These are phyloP conservation scores for Lissocephala sabroskyi DNA, from an alignment of 2,888 invertebrate species.

Conservation along the genomic window DNA sequence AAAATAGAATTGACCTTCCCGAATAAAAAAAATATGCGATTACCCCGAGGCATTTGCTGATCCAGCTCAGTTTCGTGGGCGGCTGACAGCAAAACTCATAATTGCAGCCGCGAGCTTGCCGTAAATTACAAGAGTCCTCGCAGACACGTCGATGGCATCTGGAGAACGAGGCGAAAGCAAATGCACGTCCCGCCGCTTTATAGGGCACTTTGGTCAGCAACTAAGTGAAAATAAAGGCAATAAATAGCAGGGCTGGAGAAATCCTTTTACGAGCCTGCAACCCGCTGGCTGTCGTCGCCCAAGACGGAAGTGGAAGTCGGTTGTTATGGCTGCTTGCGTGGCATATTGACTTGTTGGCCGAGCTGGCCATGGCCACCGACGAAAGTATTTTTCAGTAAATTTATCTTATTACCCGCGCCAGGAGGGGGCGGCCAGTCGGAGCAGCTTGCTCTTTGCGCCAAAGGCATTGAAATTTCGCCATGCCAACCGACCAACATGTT, in stretches of 20 bases:
- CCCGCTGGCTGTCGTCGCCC: conserved; percentile 13
- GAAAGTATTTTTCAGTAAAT: conserved; percentile 34
- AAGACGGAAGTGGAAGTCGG: conserved; percentile 32
- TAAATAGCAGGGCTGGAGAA: conserved; percentile 12
- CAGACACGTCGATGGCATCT: neutral
- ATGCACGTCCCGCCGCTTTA: conserved; percentile 1
- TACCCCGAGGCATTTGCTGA: too few species aligned
- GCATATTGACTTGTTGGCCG: conserved; percentile 20
- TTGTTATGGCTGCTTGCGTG: conserved; percentile 23
- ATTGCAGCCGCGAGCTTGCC: neutral
- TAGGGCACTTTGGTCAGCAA: neutral
- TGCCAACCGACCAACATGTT: too few species aligned
- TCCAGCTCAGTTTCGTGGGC: too few species aligned
- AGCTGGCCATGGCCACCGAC: conserved; percentile 10
- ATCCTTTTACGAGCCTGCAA: conserved; percentile 22
- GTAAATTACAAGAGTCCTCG: too few species aligned
- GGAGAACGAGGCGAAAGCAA: neutral
- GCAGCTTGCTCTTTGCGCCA: neutral
- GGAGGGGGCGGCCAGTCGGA: too few species aligned
- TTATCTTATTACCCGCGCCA: conserved; percentile 20
- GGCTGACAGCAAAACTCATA: conserved; percentile 2
- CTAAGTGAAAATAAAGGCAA: conserved; percentile 8
- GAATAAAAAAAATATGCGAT: too few species aligned
- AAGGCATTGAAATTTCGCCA: too few species aligned
- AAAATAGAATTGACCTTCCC: too few species aligned